A percentile compares a stretch with the other conserved stretches of the same genome.
These are phyloP conservation scores for Orbicella faveolata DNA, from an alignment of 64 coral and sea anemone genomes.

Conservation along the genomic window DNA sequence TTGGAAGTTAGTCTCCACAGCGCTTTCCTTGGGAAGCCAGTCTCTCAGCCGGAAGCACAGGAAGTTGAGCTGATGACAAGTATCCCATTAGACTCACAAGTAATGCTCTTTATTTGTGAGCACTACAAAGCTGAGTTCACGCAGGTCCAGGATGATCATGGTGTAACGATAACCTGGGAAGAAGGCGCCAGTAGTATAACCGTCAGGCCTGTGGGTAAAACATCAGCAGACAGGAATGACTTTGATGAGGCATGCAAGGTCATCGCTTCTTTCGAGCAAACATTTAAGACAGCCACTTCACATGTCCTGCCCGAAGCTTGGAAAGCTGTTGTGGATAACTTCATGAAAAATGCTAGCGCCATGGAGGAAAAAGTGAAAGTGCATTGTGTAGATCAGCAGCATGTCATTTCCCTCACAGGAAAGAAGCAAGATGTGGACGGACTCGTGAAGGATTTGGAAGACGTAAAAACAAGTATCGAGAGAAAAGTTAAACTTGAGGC, in stretches of 20 bases:
- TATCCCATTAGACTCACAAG: neutral
- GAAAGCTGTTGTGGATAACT: neutral
- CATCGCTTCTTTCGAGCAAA: neutral
- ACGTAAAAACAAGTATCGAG: neutral
- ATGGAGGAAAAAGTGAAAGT: neutral
- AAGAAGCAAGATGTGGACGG: slow-evolving; percentile 1
- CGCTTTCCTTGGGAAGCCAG: neutral
- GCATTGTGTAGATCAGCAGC: neutral
- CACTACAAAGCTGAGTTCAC: neutral
- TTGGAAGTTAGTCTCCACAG: neutral
- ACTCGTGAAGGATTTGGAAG: neutral
- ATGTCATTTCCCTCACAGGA: neutral
- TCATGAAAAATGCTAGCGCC: neutral
- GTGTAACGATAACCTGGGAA: neutral
- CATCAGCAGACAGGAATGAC: neutral
- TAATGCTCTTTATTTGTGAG: neutral
- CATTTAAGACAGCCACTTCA: neutral
- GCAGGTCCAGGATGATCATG: neutral
- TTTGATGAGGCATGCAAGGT: neutral
- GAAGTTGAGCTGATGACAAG: neutral
- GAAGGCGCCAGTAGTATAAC: neutral
- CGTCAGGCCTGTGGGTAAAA: neutral
- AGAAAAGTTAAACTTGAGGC: neutral
- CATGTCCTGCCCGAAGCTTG: neutral
- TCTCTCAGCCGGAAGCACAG: neutral